Evolutionary conservation across 2,797 vertebrate genomes (phyloP), one percentile per base, ranked within the genome.

Genomic region (Intellagama lesueurii): DNA sequence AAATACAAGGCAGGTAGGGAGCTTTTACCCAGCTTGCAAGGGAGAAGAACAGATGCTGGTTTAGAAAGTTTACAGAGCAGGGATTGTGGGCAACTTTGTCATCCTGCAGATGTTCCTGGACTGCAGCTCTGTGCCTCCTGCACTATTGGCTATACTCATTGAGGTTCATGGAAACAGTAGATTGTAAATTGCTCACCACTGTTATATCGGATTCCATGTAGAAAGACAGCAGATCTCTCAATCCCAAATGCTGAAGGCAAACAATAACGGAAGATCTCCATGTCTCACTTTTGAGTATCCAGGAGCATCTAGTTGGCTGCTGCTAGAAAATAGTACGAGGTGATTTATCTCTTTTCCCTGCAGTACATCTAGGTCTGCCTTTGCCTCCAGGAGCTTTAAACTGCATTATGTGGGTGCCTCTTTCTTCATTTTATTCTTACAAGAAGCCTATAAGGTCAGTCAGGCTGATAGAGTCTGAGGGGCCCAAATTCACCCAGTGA

Each of bases 1-100:
- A 87, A 72, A 19, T 87, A 44, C 91, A 49, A 32, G 16, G n/a
- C 81, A 88, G 47, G 60, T 69, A 44, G 35, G 52, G 44, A 82
- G 40, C 26, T 11, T 88, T 44, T 28, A 75, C 32, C 16, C 32
- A 44, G 40, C 35, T 66, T 69, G 24, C 14, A 68, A 49, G 40
- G 14, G 66, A 35, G 32, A 35, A 77, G 19, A 30, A 26, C 44
- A 35, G 73, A 12, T 35, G 17, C 11, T 44, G 66, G 66, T 35
- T 69, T 28, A 35, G n/a, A 78, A 86, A 73, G 52, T 44, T 3
- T 24, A 44, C 73, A 40, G 35, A 76, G 35, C 32, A 76, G 32
- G 35, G 6, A 64, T 5, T 12, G 35, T 44, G 35, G 22, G 35
- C 32, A 24, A 44, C 5, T 76, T 22, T 22, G 35, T 44, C 5